Conservation (phyloP, 2,888 invertebrate genomes). For the Agonopterix arenella region DNA sequence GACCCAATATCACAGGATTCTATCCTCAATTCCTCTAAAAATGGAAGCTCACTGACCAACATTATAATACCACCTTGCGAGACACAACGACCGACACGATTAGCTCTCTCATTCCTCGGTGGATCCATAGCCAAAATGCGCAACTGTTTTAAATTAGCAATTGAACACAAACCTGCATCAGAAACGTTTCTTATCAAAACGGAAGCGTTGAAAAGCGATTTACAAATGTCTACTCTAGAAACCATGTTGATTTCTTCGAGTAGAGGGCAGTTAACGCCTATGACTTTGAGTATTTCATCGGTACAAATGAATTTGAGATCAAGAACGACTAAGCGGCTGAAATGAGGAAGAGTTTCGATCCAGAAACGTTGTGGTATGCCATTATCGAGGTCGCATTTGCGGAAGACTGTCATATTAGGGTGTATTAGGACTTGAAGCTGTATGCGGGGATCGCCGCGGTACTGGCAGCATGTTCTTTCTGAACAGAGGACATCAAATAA, state of each 20-base stretch:
- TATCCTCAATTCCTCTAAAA: constrained; percentile 60
- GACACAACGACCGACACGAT: constrained; percentile 60
- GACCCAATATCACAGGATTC: constrained; percentile 72
- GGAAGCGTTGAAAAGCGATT: constrained; percentile 66
- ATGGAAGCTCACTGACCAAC: constrained; percentile 54
- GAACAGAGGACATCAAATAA: constrained; percentile 72
- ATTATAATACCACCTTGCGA: constrained; percentile 64
- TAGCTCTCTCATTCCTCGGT: constrained; percentile 59
- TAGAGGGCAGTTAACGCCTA: constrained; percentile 49
- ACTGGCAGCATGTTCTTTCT: constrained; percentile 57
- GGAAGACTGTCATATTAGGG: constrained; percentile 62
- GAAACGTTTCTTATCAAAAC: constrained; percentile 67
- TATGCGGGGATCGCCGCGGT: constrained; percentile 59
- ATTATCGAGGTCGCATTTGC: constrained; percentile 66
- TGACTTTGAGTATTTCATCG: constrained; percentile 65
- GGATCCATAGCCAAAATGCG: constrained; percentile 65
- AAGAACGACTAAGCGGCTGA: constrained; percentile 53
- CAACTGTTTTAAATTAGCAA: constrained; percentile 55
- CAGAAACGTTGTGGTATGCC: constrained; percentile 60
- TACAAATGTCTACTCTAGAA: constrained; percentile 64
- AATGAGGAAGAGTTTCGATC: constrained; percentile 50
- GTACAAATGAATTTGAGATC: constrained; percentile 71
- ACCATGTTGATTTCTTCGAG: constrained; percentile 69
- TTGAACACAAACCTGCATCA: constrained; percentile 53
- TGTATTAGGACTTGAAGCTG: constrained; percentile 63